Evolutionary conservation across 2,113 vertebrate species (phyloP), one percentile per base, ranked within the genome.

Genomic region (Apeltes quadracus): DNA sequence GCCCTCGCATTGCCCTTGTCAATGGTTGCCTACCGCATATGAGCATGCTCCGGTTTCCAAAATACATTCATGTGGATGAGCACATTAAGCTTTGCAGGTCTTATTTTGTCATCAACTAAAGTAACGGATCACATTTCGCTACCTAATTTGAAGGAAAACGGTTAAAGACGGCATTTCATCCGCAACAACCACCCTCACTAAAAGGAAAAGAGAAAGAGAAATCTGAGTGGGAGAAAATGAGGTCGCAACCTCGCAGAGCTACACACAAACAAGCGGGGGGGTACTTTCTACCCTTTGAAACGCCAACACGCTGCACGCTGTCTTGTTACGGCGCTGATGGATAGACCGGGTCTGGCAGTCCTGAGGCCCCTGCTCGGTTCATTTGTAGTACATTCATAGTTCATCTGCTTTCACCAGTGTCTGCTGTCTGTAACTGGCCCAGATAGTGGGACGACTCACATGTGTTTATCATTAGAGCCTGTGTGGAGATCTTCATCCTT

Each of bases 301-400:
- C 12, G 67, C 39, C 79, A 46, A 55, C 38, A 46, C 8, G 27
- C 76, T 67, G 75, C 75, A 82, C 78, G 29, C 77, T 36, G 73
- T 85, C 91, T 90, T 83, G 84, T 91, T 90, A 86, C 57, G 46
- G 73, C 34, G 0, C 53, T 90, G 91, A 91, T 87, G 62, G 89
- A 92, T 90, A 46, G 86, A 87, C 75, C n/a, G 3, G 78, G 57
- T 80, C 84, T 78, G 78, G 80, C 76, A 56, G 87, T 79, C 86
- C 82, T 51, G 75, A 84, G 82, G 81, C 84, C 86, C 84, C 83
- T 69, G 80, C 77, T 82, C 53, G 32, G 46, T 85, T 89, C 86
- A 89, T 90, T 89, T 88, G 87, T 91, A 86, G 80, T 48, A 89
- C 79, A 84, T 83, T 88, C 83, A 87, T 86, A 88, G 84, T 87